Conservation (phyloP, 1,140 invertebrate genomes). For the Drosophila biarmipes region DNA sequence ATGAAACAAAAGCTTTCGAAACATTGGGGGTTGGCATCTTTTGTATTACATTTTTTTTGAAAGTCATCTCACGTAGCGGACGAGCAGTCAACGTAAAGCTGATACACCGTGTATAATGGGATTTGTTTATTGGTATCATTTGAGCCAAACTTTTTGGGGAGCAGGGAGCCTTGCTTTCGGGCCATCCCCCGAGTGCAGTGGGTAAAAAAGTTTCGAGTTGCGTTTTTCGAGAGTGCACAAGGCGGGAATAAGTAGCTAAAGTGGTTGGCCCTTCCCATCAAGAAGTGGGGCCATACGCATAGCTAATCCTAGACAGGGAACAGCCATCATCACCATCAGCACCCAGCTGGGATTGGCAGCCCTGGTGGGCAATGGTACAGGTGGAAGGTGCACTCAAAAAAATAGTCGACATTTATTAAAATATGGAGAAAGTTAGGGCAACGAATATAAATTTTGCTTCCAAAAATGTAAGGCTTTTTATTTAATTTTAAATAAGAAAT, state of each 20-base stretch:
- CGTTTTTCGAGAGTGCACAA: slow-evolving; percentile 74
- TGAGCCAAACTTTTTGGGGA: slow-evolving; percentile 61
- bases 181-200: slow-evolving; percentile 19
- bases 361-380: slow-evolving; percentile 5
- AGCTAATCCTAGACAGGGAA: slow-evolving; percentile 68
- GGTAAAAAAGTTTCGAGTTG: slow-evolving; percentile 72
- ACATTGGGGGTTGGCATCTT: slow-evolving; percentile 30
- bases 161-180: not conserved
- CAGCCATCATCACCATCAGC: slow-evolving; percentile 42
- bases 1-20: slow-evolving; percentile 29
- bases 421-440: no score
- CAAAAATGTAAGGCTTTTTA: no score
- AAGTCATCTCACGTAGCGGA: slow-evolving; percentile 81
- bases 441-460: no score
- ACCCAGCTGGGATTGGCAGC: slow-evolving; percentile 54
- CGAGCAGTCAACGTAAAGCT: slow-evolving; percentile 75
- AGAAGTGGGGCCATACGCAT: slow-evolving; percentile 46
- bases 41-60: slow-evolving; percentile 61
- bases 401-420: not conserved
- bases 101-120: slow-evolving; percentile 84
- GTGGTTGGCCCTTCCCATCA: slow-evolving; percentile 35
- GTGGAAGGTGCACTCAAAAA: slow-evolving; percentile 10
- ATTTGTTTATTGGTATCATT: slow-evolving; percentile 85
- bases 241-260: slow-evolving; percentile 67
- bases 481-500: no score